A percentile compares a stretch with the other conserved stretches of the same genome.
These are phyloP conservation scores for Aramus guarauna DNA, from an alignment of 2,113 vertebrate species.

Conservation along the genomic window DNA sequence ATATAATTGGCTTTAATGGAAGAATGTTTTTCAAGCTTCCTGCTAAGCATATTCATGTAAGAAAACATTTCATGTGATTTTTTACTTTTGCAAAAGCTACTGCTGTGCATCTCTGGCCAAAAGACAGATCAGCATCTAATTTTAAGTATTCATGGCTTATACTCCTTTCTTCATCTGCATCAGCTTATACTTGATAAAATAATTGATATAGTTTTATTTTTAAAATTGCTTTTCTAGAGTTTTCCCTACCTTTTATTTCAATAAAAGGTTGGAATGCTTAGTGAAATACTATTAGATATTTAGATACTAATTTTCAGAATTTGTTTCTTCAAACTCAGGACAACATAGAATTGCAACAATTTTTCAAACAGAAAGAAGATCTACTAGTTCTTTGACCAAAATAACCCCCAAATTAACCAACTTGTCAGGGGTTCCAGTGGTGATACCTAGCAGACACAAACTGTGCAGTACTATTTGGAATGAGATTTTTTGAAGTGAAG, in stretches of 20 bases:
- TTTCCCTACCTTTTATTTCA: not conserved
- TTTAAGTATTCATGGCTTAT: not conserved
- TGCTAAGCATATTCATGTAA: not conserved
- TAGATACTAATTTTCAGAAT: not conserved
- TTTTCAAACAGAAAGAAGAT: not conserved
- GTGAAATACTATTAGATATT: not conserved
- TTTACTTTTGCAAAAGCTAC: not conserved
- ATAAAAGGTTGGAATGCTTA: not conserved
- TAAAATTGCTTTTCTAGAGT: constrained; percentile 16
- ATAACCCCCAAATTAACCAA: not conserved
- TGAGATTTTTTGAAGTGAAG: not conserved
- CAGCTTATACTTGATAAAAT: not conserved
- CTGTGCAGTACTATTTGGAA: not conserved
- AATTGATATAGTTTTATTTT: not conserved
- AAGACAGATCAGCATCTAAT: not conserved
- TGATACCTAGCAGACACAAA: not conserved
- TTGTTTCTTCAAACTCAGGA: not conserved
- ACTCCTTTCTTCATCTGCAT: not conserved
- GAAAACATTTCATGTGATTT: not conserved
- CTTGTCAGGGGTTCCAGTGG: not conserved
- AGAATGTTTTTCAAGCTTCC: not conserved
- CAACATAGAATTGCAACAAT: not conserved
- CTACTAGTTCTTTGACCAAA: not conserved
- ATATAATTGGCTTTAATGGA: not conserved
- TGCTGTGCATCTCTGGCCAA: not conserved